These are phyloP conservation scores for Scolopax bukidnonensis DNA, from an alignment of 2,797 vertebrate genomes.

Conservation along the genomic window DNA sequence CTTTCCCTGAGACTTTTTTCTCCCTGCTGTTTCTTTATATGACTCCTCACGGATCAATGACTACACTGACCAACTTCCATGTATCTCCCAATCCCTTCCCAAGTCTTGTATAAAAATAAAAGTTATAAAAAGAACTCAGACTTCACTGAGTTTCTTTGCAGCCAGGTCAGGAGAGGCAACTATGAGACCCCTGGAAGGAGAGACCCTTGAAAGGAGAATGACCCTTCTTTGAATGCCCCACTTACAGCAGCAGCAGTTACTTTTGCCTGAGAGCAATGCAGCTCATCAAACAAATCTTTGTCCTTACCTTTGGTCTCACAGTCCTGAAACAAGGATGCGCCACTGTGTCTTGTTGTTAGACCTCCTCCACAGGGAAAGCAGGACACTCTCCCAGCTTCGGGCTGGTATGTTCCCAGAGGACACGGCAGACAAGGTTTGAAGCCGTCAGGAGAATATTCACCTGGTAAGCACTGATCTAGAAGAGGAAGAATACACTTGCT, in stretches of 20 bases:
- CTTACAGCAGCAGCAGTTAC: not conserved
- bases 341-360: slow-evolving; percentile 84
- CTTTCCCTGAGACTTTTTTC: not conserved
- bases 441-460: slow-evolving; percentile 91
- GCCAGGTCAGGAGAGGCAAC: not conserved
- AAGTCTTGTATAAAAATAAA: not conserved
- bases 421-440: slow-evolving; percentile 90
- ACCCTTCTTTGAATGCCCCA: not conserved
- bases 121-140: not conserved
- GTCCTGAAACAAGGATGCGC: slow-evolving; percentile 89
- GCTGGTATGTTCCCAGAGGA: slow-evolving; percentile 89
- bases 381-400: slow-evolving; percentile 89
- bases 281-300: not conserved
- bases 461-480: slow-evolving; percentile 90
- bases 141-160: not conserved
- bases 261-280: not conserved
- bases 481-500: slow-evolving; percentile 12
- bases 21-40: not conserved
- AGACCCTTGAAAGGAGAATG: not conserved
- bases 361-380: slow-evolving; percentile 90
- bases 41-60: not conserved
- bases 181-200: not conserved
- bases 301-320: slow-evolving; percentile 95
- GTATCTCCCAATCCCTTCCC: not conserved
- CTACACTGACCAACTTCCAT: not conserved